Conservation (phyloP, 2,797 vertebrate genomes). For the Oreochromis grahami region DNA sequence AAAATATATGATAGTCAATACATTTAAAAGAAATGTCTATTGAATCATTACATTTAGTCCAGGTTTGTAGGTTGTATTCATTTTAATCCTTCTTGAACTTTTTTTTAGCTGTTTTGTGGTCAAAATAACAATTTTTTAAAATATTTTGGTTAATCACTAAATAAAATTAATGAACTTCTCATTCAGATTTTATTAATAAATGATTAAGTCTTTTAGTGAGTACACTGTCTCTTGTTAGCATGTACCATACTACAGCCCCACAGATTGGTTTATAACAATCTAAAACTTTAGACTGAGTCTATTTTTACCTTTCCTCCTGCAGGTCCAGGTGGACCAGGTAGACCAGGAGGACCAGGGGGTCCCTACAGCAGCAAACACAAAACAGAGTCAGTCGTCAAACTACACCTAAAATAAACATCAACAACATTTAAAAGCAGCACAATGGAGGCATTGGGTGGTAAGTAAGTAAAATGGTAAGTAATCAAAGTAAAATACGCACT, state of each 20-base stretch:
- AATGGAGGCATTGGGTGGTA: background rate
- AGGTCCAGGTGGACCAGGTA: slow-evolving; percentile 67
- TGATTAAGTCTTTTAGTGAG: background rate
- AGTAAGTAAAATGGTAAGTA: background rate
- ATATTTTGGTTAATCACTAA: background rate
- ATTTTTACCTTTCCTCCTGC: slow-evolving; percentile 70
- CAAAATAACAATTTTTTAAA: background rate
- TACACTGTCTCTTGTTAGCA: background rate
- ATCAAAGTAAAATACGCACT: slow-evolving; percentile 62
- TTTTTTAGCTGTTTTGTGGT: background rate
- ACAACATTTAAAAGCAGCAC: background rate
- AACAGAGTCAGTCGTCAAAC: background rate
- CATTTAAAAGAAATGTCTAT: background rate
- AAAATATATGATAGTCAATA: background rate
- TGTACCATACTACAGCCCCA: background rate
- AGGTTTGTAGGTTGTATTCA: background rate
- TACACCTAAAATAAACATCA: background rate
- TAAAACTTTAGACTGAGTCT: background rate
- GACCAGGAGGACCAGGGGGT: slow-evolving; percentile 75
- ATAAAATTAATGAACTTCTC: background rate
- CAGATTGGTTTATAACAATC: background rate
- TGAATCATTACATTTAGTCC: background rate
- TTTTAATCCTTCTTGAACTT: background rate
- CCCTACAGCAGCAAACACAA: slow-evolving; percentile 70
- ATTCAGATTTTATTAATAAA: background rate